A percentile compares a stretch with the other conserved stretches of the same genome.
Evolutionary conservation across 2,113 vertebrate species (phyloP).

Genomic region (Istiophorus platypterus): DNA sequence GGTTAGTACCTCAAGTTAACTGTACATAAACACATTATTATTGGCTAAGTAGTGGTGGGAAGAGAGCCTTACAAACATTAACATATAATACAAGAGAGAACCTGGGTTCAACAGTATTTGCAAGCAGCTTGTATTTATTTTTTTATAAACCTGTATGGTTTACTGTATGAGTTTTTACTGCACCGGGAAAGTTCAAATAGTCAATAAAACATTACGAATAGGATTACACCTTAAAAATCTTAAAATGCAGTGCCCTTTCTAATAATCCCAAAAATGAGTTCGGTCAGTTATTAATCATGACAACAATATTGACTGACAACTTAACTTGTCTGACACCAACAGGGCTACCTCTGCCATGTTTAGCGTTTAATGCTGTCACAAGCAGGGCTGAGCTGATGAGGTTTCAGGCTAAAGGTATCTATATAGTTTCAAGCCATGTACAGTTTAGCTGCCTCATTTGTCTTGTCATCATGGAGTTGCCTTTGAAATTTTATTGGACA

Average conservation of each 20-base stretch:
- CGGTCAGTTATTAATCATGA: neutral
- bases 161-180: constrained; percentile 2
- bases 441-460: constrained; percentile 76
- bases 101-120: constrained; percentile 34
- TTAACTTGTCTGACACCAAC: neutral
- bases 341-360: neutral
- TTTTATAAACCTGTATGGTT: neutral
- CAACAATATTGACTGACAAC: neutral
- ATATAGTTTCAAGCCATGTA: constrained; percentile 63
- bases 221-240: neutral
- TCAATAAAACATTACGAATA: neutral
- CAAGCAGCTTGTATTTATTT: neutral
- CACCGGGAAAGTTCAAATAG: constrained; percentile 14
- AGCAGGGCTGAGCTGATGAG: neutral
- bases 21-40: constrained; percentile 37
- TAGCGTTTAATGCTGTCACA: neutral
- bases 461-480: constrained; percentile 49
- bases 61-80: constrained; percentile 12
- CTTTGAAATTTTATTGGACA: constrained; percentile 58
- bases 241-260: neutral
- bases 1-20: constrained; percentile 35
- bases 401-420: neutral
- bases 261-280: neutral
- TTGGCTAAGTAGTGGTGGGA: constrained; percentile 18
- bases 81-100: constrained; percentile 35